Percentiles rank a stretch among this genome's conserved stretches.
Conservation (phyloP, 30 jellyfish, hydroid and myxozoan genomes). For the Aurelia aurita region DNA sequence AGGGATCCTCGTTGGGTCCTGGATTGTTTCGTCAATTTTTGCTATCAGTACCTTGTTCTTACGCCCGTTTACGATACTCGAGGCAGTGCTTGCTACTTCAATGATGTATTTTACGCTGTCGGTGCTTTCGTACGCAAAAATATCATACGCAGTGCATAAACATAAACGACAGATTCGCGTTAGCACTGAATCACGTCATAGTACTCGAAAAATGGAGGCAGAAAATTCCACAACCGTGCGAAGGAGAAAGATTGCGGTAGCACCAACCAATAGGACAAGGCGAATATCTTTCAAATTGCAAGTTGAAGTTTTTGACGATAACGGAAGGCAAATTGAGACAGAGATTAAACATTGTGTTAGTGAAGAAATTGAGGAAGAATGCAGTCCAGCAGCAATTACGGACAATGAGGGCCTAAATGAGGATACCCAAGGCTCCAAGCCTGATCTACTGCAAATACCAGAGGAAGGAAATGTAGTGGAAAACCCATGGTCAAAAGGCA, state of each 20-base stretch:
- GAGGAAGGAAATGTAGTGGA: neutral
- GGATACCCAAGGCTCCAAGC: neutral
- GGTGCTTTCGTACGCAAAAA: conserved; percentile 24
- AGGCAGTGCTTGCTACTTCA: conserved; percentile 22
- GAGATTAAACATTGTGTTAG: neutral
- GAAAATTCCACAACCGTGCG: neutral
- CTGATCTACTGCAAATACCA: neutral
- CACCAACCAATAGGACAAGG: neutral
- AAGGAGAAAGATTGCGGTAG: neutral
- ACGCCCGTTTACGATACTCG: conserved; percentile 16
- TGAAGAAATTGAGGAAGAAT: neutral
- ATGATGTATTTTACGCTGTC: conserved; percentile 38
- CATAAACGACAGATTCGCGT: conserved; percentile 21
- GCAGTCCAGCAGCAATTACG: neutral
- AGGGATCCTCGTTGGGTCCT: conserved; percentile 8
- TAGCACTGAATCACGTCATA: neutral
- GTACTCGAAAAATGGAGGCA: neutral
- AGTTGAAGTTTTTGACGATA: conserved; percentile 36
- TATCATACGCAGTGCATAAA: conserved; percentile 21
- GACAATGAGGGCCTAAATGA: neutral
- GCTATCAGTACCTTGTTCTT: conserved; percentile 14
- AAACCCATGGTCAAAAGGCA: neutral
- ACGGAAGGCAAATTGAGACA: neutral
- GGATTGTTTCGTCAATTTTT: conserved; percentile 30
- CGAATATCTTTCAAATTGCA: conserved; percentile 47